Percentiles rank a stretch among this genome's conserved stretches.
These are phyloP conservation scores for Microtus pennsylvanicus DNA, from an alignment of 2,113 vertebrate genomes.

Conservation along the genomic window DNA sequence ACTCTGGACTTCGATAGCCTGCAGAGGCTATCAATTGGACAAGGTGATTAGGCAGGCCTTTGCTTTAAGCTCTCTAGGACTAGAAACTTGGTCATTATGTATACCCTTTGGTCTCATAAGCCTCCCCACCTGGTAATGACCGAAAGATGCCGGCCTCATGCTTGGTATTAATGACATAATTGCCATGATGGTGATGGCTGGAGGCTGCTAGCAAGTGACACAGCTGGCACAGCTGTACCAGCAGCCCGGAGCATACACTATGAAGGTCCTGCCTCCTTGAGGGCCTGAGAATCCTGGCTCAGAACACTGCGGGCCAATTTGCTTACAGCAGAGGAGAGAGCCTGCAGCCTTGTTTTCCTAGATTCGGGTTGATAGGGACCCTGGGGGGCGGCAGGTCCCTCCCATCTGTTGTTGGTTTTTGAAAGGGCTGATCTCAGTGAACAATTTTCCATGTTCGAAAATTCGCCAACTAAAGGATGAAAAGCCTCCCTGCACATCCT, in stretches of 20 bases:
- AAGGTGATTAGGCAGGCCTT: not conserved
- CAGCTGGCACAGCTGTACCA: not conserved
- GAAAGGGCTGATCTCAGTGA: constrained; percentile 40
- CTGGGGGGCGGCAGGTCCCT: not conserved
- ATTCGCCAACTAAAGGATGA: not conserved
- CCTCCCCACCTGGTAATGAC: not conserved
- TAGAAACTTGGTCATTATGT: not conserved
- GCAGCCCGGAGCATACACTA: not conserved
- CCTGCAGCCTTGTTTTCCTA: not conserved
- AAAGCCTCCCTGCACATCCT: not conserved
- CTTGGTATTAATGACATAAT: not conserved
- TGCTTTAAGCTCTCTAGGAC: not conserved
- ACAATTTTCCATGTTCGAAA: constrained; percentile 37
- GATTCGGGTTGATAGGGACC: constrained; percentile 39
- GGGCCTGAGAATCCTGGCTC: not conserved
- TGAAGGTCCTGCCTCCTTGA: not conserved
- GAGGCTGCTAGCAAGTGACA: not conserved
- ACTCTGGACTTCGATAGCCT: not conserved
- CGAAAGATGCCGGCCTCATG: not conserved
- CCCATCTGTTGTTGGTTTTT: constrained; percentile 74
- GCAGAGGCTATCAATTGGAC: not conserved
- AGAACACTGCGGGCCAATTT: constrained; percentile 11
- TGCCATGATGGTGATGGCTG: not conserved
- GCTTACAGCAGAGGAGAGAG: constrained; percentile 42
- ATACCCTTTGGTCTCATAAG: not conserved